These are phyloP conservation scores for Amblyornis subalaris DNA, from an alignment of 2,113 vertebrate species.

Conservation along the genomic window DNA sequence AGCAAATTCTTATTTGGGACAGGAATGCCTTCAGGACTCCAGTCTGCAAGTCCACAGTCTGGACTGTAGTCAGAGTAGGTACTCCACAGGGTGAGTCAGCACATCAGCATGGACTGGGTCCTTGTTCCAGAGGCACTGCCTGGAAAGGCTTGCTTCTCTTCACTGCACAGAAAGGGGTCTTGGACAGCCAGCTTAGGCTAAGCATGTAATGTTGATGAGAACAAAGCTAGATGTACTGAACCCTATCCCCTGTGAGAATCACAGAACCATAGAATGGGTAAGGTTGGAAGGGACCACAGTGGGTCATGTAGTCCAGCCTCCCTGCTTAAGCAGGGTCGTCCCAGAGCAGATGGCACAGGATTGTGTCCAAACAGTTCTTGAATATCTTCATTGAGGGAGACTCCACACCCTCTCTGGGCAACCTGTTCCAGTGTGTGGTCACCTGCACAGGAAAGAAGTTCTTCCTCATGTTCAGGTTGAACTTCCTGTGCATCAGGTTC, in stretches of 20 bases:
- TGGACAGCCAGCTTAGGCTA: background rate
- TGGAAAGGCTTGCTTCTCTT: background rate
- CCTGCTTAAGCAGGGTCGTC: background rate
- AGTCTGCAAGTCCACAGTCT: background rate
- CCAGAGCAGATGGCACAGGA: background rate
- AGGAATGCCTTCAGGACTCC: background rate
- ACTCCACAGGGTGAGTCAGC: fast-evolving
- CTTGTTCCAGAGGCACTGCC: background rate
- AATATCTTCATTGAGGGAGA: background rate
- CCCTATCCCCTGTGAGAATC: background rate
- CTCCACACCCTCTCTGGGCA: background rate
- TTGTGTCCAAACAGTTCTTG: background rate
- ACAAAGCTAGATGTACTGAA: background rate
- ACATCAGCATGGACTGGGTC: background rate
- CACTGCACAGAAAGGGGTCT: background rate
- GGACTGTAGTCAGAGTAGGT: background rate
- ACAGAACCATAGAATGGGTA: background rate
- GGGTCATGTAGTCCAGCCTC: fast-evolving
- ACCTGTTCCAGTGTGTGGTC: background rate
- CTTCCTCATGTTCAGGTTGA: background rate
- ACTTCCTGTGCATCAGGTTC: background rate
- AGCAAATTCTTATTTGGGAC: background rate
- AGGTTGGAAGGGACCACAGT: background rate
- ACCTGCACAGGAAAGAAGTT: background rate
- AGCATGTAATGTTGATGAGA: background rate